Percentiles rank a stretch among this genome's conserved stretches.
These are phyloP conservation scores for Synaphobranchus kaupii DNA, from an alignment of 2,797 vertebrate genomes.

Conservation along the genomic window DNA sequence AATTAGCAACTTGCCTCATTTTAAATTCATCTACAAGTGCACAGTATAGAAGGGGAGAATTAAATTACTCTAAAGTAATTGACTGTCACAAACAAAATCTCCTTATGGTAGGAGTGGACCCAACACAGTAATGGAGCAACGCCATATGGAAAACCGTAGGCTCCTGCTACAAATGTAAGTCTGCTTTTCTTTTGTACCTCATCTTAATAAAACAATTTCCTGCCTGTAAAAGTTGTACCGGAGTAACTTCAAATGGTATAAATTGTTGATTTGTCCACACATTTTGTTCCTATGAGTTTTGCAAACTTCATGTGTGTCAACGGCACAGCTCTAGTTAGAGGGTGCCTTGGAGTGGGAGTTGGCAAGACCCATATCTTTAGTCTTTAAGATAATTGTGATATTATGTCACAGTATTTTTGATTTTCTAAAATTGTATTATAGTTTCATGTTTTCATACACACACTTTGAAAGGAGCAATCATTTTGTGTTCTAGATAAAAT, in stretches of 20 bases:
- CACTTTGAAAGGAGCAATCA: too few relatives aligned
- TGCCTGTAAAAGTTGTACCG: not conserved
- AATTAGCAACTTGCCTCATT: not conserved
- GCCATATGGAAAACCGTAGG: slow-evolving; percentile 71
- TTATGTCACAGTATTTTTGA: not conserved
- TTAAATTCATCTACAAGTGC: not conserved
- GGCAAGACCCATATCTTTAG: not conserved
- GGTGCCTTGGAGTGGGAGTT: not conserved
- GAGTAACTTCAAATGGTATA: not conserved
- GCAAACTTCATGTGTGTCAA: not conserved
- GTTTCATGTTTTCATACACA: too few relatives aligned
- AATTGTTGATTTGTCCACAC: not conserved
- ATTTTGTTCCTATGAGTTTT: not conserved
- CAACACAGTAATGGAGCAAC: slow-evolving; percentile 70
- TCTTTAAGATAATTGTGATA: not conserved
- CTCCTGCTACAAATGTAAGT: slow-evolving; percentile 74
- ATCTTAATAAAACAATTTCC: not conserved
- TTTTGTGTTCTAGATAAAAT: not conserved
- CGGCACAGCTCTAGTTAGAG: not conserved
- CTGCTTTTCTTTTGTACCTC: not conserved
- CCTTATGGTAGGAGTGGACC: slow-evolving; percentile 71
- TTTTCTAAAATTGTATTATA: too few relatives aligned
- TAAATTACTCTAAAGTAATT: not conserved
- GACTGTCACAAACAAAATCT: not conserved
- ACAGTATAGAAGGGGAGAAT: not conserved